Conservation (phyloP, 2,888 invertebrate genomes). For the Limenitis camilla region DNA sequence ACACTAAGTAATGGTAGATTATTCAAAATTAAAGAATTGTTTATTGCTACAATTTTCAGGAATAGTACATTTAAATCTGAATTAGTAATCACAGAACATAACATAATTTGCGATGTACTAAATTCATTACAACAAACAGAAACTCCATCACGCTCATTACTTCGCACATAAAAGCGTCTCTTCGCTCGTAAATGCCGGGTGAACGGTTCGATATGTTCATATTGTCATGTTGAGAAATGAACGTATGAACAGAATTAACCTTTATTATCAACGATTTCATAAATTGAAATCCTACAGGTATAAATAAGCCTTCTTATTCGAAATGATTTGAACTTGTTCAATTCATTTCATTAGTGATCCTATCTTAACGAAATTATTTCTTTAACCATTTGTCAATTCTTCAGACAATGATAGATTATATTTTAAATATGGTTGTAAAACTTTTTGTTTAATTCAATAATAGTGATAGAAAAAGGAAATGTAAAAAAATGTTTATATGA, state of each 20-base stretch:
- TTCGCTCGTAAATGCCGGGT: constrained; percentile 50
- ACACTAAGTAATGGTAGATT: too few species aligned
- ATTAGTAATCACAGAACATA: constrained; percentile 14
- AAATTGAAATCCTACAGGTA: constrained; percentile 24
- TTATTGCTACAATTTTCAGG: too few species aligned
- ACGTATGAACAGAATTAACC: constrained; percentile 53
- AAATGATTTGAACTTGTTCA: neutral
- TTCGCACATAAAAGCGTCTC: constrained; percentile 42
- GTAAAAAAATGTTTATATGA: too few species aligned
- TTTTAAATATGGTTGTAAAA: too few species aligned
- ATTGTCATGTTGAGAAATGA: constrained; percentile 51
- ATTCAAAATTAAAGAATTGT: too few species aligned
- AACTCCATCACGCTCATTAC: constrained; percentile 35
- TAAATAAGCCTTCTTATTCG: constrained; percentile 13
- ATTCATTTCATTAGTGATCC: neutral
- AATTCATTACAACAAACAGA: constrained; percentile 35
- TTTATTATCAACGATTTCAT: constrained; percentile 38
- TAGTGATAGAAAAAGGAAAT: too few species aligned
- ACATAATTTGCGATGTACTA: constrained; percentile 25
- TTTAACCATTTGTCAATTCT: neutral
- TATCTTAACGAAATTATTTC: neutral
- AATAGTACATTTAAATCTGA: too few species aligned
- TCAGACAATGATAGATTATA: too few species aligned
- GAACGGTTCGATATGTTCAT: constrained; percentile 56
- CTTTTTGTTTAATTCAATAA: too few species aligned